Base-by-base conservation (phyloP, 2,113 vertebrate genomes). In the Platysteira castanea region DNA sequence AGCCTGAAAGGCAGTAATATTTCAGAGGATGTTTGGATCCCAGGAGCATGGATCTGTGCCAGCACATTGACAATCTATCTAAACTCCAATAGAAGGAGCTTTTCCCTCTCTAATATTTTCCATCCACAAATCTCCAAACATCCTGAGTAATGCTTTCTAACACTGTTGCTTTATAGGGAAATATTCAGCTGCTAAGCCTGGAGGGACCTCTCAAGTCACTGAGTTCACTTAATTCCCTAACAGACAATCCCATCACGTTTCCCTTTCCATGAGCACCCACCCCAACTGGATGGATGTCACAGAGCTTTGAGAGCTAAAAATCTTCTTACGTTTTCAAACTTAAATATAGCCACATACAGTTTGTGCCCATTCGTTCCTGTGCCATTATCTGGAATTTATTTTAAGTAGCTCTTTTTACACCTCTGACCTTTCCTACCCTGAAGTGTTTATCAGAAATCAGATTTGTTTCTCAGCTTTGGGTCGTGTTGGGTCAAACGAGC, bases 201-300 rank as follows among this genome's bases (percentile, higher is more conserved):
- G 49, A 87, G 87, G 67, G 70, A 69, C 53, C 78, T 93, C 63
- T 77, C 14, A 30, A 90, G 82, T 88, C 67, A 27, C 63, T 24
- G 59, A 83, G 85, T 79, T 88, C 78, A 61, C 67, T 92, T 87
- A 47, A 95, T 94, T 94, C 84, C 84, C 44, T 67, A 81, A 22
- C 44, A 39, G 77, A 41, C 42, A 77, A 4, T 21, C 37, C 35
- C 77, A 63, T n/a, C 49, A 14, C 30, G 7, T 68, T 75, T 87
- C 76, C 33, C 44, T 61, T 87, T 82, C 83, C 69, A 16, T 56
- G 17, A 95, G 78, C 70, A 73, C 33, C 64, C 63, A 54, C 30
- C 54, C 54, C 26, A 35, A 2, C 3, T 53, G 50, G 10, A 18
- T 30, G 39, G 64, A 39, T 63, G 47, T 70, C 70, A 37, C 28